Evolutionary conservation across 2,888 invertebrate species (phyloP).

Genomic region (Willowsia nigromaculata): DNA sequence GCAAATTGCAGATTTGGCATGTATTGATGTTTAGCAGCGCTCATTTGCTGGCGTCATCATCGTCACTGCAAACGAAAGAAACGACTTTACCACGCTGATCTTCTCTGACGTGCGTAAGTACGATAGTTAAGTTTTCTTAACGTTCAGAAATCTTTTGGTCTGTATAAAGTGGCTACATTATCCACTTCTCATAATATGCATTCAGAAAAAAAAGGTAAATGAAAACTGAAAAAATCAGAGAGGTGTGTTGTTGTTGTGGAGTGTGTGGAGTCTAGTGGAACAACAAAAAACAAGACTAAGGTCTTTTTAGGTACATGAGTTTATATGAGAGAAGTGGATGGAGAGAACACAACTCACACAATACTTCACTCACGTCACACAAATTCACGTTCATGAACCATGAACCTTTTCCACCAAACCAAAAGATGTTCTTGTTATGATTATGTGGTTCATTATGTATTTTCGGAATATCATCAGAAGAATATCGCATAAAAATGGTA

Average conservation of each 20-base stretch:
- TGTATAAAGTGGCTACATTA: not conserved
- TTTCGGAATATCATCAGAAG: not conserved
- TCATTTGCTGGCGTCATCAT: not conserved
- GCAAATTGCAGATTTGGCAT: not conserved
- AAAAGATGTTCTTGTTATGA: not conserved
- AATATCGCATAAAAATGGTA: not conserved
- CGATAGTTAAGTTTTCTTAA: not conserved
- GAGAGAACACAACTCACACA: not conserved
- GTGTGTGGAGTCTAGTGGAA: not conserved
- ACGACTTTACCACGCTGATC: not conserved
- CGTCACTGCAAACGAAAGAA: not conserved
- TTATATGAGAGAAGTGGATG: too few species aligned
- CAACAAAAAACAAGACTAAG: not conserved
- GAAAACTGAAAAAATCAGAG: not conserved
- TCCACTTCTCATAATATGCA: too few species aligned
- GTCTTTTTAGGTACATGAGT: not conserved
- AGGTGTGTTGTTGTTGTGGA: not conserved
- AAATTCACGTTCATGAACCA: slow-evolving; percentile 1
- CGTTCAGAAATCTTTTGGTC: not conserved
- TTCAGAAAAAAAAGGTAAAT: not conserved
- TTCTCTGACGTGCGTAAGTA: not conserved
- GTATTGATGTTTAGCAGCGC: not conserved
- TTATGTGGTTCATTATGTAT: not conserved
- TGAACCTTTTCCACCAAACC: not conserved
- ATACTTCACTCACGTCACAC: not conserved